Conservation (phyloP, 2,888 invertebrate species). For the Morpho helenor region DNA sequence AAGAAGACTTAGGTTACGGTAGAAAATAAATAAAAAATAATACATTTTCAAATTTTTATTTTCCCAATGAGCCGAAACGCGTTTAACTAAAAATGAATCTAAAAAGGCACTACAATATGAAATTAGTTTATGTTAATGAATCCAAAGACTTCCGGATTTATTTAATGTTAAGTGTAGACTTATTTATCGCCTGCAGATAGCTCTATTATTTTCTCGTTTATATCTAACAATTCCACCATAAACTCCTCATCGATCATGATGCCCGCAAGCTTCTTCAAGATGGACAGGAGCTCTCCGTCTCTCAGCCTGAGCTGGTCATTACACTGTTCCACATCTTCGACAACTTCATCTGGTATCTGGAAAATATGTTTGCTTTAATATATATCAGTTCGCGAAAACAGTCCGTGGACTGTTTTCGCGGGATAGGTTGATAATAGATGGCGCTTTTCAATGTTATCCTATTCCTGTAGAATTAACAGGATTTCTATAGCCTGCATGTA, state of each 20-base stretch:
- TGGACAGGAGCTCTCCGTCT: conserved; percentile 81
- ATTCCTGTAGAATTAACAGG: too few relatives aligned
- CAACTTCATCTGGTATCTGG: conserved; percentile 83
- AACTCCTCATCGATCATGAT: conserved; percentile 87
- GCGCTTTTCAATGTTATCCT: too few relatives aligned
- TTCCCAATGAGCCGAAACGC: conserved; percentile 47
- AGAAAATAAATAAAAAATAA: conserved; percentile 18
- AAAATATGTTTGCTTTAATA: conserved; percentile 27
- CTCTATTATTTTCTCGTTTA: conserved; percentile 84
- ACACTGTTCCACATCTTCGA: conserved; percentile 83
- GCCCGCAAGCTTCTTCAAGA: conserved; percentile 83
- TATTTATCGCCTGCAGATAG: conserved; percentile 54
- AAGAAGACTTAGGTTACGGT: neutral
- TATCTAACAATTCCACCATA: conserved; percentile 84
- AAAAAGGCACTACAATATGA: conserved; percentile 17
- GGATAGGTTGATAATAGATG: too few relatives aligned
- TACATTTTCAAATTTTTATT: conserved; percentile 40
- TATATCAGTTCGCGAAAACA: too few relatives aligned
- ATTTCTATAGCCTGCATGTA: too few relatives aligned
- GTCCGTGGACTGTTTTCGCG: too few relatives aligned
- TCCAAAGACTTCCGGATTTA: neutral
- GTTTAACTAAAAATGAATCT: conserved; percentile 29
- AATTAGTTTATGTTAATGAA: conserved; percentile 32
- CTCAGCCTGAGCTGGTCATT: conserved; percentile 86
- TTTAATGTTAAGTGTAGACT: conserved; percentile 10